These are phyloP conservation scores for Menura novaehollandiae DNA, from an alignment of 2,113 vertebrate genomes.

Conservation along the genomic window DNA sequence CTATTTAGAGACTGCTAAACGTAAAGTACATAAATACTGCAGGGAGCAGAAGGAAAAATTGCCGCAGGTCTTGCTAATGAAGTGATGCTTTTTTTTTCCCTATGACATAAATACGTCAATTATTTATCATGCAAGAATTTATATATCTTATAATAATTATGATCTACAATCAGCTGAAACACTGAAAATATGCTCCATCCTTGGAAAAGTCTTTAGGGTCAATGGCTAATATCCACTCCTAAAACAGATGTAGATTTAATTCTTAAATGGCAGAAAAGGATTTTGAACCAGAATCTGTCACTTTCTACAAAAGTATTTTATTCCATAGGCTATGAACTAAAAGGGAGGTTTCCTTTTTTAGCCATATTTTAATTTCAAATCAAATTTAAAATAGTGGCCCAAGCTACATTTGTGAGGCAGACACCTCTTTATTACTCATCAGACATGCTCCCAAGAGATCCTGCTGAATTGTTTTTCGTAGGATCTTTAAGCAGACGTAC, in stretches of 20 bases:
- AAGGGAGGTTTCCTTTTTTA: neutral
- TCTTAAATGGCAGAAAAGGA: neutral
- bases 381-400: neutral
- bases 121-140: neutral
- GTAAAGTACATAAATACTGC: neutral
- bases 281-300: neutral
- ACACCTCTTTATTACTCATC: neutral
- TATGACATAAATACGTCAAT: neutral
- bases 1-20: neutral
- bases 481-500: neutral
- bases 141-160: neutral
- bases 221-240: neutral
- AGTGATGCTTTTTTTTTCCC: neutral
- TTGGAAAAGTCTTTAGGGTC: neutral
- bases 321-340: neutral
- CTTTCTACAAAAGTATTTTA: neutral
- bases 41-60: neutral
- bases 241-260: neutral
- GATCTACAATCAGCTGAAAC: neutral
- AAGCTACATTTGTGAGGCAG: neutral
- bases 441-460: neutral
- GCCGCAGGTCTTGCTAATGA: neutral
- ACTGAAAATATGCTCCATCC: neutral
- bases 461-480: neutral
- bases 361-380: neutral